Evolutionary conservation across 2,113 vertebrate genomes (phyloP).

Genomic region (Tyto alba): DNA sequence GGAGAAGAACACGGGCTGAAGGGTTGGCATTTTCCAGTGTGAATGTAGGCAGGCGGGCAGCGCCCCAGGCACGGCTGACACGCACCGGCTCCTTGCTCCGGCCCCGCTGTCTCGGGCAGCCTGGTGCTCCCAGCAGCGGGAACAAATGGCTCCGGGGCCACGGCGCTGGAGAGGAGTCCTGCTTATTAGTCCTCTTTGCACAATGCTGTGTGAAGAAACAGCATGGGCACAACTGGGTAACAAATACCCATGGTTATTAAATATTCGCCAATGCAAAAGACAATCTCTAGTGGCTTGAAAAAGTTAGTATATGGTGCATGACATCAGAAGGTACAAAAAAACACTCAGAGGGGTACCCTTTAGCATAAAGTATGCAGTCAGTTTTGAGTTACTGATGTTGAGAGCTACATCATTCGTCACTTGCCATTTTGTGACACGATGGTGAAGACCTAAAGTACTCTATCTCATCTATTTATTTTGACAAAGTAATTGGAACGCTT

Average conservation of each 20-base stretch:
- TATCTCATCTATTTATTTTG: background rate
- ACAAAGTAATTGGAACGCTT: background rate
- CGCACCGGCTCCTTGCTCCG: background rate
- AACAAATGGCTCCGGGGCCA: background rate
- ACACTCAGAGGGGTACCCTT: background rate
- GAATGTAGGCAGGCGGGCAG: rapidly evolving
- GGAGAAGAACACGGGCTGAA: background rate
- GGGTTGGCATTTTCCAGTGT: background rate
- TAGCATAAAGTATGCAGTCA: background rate
- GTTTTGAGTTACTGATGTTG: background rate
- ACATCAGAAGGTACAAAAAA: background rate
- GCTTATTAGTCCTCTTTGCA: background rate
- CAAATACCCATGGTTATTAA: background rate
- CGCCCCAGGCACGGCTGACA: rapidly evolving
- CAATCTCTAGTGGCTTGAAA: background rate
- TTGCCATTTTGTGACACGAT: background rate
- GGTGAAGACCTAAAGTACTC: background rate
- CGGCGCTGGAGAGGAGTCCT: background rate
- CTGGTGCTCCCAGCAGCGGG: background rate
- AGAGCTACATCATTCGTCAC: background rate
- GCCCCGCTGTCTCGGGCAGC: background rate
- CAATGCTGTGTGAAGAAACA: background rate
- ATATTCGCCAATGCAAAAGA: background rate
- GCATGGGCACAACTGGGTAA: background rate
- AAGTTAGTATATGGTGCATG: background rate